These are phyloP conservation scores for Cyprinodon variegatus DNA, from an alignment of 2,113 vertebrate genomes.

Conservation along the genomic window DNA sequence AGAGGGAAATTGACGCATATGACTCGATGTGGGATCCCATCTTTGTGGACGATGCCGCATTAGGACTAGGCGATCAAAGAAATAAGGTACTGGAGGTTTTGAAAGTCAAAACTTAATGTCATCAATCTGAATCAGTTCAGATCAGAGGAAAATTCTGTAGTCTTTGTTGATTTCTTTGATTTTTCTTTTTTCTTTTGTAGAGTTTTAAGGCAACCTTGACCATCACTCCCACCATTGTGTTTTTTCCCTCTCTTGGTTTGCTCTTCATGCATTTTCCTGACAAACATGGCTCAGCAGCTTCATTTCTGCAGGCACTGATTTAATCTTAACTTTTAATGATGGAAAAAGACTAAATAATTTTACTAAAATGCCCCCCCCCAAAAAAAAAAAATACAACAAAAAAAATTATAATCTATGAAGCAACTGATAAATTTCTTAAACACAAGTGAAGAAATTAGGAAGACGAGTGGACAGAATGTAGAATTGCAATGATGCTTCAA, in stretches of 20 bases:
- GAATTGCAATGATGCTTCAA: constrained; percentile 56
- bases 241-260: constrained; percentile 78
- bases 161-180: constrained; percentile 78
- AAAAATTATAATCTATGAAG: constrained; percentile 35
- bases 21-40: constrained; percentile 89
- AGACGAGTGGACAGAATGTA: constrained; percentile 33
- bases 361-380: constrained; percentile 20
- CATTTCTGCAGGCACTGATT: constrained; percentile 67
- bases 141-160: constrained; percentile 80
- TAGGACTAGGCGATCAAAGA: constrained; percentile 88
- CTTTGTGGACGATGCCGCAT: constrained; percentile 87
- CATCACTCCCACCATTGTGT: constrained; percentile 82
- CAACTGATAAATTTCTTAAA: constrained; percentile 55
- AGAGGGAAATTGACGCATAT: constrained; percentile 89
- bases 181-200: constrained; percentile 51
- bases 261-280: constrained; percentile 81
- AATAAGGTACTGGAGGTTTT: constrained; percentile 86
- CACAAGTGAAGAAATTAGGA: constrained; percentile 44
- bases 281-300: constrained; percentile 73
- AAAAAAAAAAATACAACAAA: neutral
- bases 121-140: constrained; percentile 82
- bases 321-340: constrained; percentile 48
- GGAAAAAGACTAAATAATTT: constrained; percentile 51
- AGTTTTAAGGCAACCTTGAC: constrained; percentile 77
- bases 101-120: constrained; percentile 79